These are phyloP conservation scores for Rotaria sp. DNA, from an alignment of 2,888 invertebrate species.

Conservation along the genomic window DNA sequence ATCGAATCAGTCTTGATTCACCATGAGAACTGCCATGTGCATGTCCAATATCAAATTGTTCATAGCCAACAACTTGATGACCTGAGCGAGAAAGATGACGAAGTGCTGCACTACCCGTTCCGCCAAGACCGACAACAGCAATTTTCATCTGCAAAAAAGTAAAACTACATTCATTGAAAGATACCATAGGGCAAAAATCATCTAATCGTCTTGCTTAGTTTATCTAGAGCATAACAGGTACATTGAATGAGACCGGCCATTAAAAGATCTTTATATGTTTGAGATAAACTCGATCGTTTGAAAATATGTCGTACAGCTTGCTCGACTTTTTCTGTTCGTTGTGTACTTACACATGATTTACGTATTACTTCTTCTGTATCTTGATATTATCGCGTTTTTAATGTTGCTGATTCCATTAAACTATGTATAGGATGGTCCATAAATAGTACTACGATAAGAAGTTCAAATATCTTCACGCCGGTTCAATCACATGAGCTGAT, in stretches of 20 bases:
- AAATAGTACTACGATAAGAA: no score
- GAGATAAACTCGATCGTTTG: slow-evolving; percentile 75
- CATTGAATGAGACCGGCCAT: slow-evolving; percentile 72
- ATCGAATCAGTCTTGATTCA: slow-evolving; percentile 29
- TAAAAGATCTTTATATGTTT: slow-evolving; percentile 79
- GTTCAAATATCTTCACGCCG: no score
- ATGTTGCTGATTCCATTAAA: slow-evolving; percentile 30
- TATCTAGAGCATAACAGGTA: slow-evolving; percentile 70
- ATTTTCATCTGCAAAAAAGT: neutral
- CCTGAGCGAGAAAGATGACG: neutral
- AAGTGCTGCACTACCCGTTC: neutral
- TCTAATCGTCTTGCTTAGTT: slow-evolving; percentile 33
- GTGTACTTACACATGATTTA: slow-evolving; percentile 69
- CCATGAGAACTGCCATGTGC: slow-evolving; percentile 36
- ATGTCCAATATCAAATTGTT: slow-evolving; percentile 39
- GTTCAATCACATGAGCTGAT: no score
- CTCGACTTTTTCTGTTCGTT: slow-evolving; percentile 66
- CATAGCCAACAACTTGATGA: neutral
- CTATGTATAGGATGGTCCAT: slow-evolving; percentile 51
- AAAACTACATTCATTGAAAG: no score
- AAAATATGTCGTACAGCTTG: slow-evolving; percentile 63
- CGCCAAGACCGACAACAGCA: neutral
- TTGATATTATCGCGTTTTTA: slow-evolving; percentile 56
- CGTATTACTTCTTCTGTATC: slow-evolving; percentile 75
- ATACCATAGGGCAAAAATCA: neutral